phyloP scores from a whole-genome alignment of 2,888 invertebrate genomes.

The Halictus quadricinctus region DNA sequence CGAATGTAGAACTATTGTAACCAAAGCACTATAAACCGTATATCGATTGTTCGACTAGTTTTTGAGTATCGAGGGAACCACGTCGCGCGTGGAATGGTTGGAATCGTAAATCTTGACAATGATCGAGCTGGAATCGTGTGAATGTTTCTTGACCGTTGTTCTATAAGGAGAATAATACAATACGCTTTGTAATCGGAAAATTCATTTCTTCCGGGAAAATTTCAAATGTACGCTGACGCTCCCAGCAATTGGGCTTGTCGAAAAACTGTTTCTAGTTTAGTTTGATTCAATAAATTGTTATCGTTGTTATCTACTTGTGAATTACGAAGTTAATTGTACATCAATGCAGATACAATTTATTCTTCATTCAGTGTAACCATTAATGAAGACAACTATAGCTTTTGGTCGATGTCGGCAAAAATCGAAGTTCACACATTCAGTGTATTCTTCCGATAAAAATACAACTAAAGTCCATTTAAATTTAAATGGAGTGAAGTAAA shows the following conservation, averaged over 20 bases:
- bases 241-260: not conserved
- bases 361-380: no score
- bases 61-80: not conserved
- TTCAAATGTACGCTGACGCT: not conserved
- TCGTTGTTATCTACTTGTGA: not conserved
- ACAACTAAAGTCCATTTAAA: not conserved
- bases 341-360: no score
- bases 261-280: not conserved
- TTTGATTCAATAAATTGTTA: not conserved
- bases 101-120: not conserved
- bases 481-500: no score
- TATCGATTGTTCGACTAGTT: slow-evolving; percentile 30
- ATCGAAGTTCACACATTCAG: not conserved
- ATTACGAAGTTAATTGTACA: not conserved
- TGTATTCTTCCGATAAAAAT: no score
- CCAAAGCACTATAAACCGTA: slow-evolving; percentile 48
- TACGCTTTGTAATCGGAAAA: not conserved
- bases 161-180: not conserved
- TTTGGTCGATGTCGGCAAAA: not conserved
- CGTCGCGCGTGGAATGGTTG: not conserved
- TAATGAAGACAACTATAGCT: no score
- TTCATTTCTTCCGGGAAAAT: not conserved
- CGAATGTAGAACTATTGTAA: slow-evolving; percentile 29
- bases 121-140: not conserved
- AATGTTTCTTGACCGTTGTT: not conserved